Conservation (phyloP, 2,797 vertebrate species). For the Clarias platycephalus region DNA sequence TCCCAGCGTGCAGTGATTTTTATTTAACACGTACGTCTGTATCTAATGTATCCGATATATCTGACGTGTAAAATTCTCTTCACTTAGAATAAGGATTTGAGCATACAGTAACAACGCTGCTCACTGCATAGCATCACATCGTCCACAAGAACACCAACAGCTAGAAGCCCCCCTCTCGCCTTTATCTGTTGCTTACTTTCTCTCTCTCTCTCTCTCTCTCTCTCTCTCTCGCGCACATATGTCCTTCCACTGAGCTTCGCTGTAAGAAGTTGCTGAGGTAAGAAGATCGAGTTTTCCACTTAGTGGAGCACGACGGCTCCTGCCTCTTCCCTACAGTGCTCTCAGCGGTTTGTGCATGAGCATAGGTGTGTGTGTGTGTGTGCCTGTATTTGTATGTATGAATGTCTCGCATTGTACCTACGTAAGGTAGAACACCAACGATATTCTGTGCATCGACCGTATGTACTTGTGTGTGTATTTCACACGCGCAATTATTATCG, state of each 20-base stretch:
- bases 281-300: constrained; percentile 81
- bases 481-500: not conserved
- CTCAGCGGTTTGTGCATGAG: constrained; percentile 68
- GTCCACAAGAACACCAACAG: not conserved
- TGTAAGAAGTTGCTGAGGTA: constrained; percentile 79
- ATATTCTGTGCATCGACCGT: not conserved
- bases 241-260: constrained; percentile 67
- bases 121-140: not conserved
- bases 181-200: not conserved
- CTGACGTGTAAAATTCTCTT: not conserved
- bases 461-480: not conserved
- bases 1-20: not conserved
- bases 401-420: not conserved
- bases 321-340: constrained; percentile 70
- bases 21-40: not conserved
- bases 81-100: not conserved
- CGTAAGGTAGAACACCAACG: not conserved
- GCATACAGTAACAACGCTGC: not conserved
- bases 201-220: constrained; percentile 19
- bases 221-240: constrained; percentile 59
- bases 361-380: constrained; percentile 46
- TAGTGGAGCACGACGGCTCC: constrained; percentile 71
- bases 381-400: not conserved
- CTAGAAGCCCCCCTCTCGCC: not conserved
- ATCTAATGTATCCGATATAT: not conserved